These are phyloP conservation scores for Teleiodes luculella DNA, from an alignment of 2,888 invertebrate genomes.

Conservation along the genomic window DNA sequence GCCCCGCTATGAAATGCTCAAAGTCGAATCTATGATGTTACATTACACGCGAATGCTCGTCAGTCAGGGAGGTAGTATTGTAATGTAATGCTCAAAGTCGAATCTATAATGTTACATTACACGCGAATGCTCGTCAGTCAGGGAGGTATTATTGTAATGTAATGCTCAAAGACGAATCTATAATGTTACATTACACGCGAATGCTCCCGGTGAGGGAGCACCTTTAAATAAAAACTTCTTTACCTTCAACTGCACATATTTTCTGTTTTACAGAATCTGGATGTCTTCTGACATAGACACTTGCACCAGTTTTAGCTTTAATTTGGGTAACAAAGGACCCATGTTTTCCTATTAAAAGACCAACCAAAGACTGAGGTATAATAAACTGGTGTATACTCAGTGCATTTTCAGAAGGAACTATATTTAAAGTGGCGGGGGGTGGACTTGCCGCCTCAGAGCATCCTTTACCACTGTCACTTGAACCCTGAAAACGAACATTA, in stretches of 20 bases:
- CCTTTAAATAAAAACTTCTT: background rate
- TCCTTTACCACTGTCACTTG: constrained; percentile 91
- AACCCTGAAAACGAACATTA: constrained; percentile 73
- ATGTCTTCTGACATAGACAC: constrained; percentile 88
- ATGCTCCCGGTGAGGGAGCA: too few species aligned
- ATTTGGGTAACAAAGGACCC: constrained; percentile 90
- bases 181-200: too few species aligned
- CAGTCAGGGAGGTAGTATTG: too few species aligned
- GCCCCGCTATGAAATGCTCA: too few species aligned
- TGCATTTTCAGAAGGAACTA: constrained; percentile 64
- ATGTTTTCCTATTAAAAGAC: constrained; percentile 90
- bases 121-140: too few species aligned
- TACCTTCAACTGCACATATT: constrained; percentile 91
- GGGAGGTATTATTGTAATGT: too few species aligned
- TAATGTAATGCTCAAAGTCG: too few species aligned
- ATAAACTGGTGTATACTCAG: constrained; percentile 84
- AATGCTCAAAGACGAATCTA: too few species aligned
- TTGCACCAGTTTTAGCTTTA: constrained; percentile 87
- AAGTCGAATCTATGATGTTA: too few species aligned
- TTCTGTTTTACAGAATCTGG: constrained; percentile 85
- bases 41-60: too few species aligned
- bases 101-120: too few species aligned
- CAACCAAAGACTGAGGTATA: constrained; percentile 87
- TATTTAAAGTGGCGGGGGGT: constrained; percentile 79
- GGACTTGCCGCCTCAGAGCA: constrained; percentile 85